Percentiles rank a stretch among this genome's conserved stretches.
These are phyloP conservation scores for Cyrtonyx montezumae DNA, from an alignment of 2,113 vertebrate genomes.

Conservation along the genomic window DNA sequence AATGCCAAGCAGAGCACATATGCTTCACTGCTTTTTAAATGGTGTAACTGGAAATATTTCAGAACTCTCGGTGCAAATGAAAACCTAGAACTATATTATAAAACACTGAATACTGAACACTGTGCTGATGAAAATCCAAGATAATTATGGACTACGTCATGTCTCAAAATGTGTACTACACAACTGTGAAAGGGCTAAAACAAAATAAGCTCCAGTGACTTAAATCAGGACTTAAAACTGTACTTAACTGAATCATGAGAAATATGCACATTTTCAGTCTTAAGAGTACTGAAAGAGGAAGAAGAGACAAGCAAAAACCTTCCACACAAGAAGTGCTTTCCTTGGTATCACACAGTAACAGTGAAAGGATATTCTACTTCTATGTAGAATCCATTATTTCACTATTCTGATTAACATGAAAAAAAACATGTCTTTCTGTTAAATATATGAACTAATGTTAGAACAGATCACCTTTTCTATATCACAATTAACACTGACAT, in stretches of 20 bases:
- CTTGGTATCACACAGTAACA: neutral
- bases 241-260: neutral
- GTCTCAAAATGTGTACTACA: slow-evolving; percentile 12
- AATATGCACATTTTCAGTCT: neutral
- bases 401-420: neutral
- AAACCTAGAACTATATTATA: neutral
- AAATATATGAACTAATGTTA: neutral
- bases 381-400: neutral
- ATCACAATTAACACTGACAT: neutral
- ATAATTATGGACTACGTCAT: slow-evolving; percentile 7
- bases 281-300: neutral
- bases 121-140: neutral
- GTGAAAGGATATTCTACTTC: neutral
- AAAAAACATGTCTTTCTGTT: neutral
- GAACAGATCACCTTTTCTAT: neutral
- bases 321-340: neutral
- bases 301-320: neutral
- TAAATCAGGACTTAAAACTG: neutral
- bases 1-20: neutral
- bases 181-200: neutral
- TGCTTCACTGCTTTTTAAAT: slow-evolving; percentile 48
- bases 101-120: slow-evolving; percentile 40
- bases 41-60: slow-evolving; percentile 31
- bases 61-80: neutral
- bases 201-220: neutral